Evolutionary conservation across 1,140 invertebrate species (phyloP).

Genomic region (Venustaconcha ellipsiformis): DNA sequence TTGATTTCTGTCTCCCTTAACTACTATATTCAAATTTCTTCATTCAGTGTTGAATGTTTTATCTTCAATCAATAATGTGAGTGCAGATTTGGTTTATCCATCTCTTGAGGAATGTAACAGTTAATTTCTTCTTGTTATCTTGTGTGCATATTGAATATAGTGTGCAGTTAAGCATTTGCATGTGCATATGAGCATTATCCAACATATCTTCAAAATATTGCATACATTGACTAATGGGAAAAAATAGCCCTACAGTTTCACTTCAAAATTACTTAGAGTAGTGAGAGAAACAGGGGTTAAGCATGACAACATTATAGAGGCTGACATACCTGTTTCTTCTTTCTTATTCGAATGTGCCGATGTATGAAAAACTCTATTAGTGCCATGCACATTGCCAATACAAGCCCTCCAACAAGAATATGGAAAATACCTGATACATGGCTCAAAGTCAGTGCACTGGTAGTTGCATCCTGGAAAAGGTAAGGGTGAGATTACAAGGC

Average conservation of each 20-base stretch:
- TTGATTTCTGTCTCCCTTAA: no score
- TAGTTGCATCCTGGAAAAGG: slow-evolving; percentile 43
- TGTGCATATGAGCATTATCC: no score
- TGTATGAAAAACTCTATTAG: slow-evolving; percentile 83
- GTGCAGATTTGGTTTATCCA: no score
- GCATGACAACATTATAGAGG: background rate
- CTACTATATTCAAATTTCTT: no score
- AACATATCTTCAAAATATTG: no score
- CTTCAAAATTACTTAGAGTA: background rate
- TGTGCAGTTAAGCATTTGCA: no score
- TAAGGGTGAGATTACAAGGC: background rate
- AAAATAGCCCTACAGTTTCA: background rate
- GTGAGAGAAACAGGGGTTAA: background rate
- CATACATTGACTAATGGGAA: background rate
- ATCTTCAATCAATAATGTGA: no score
- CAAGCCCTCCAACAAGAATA: slow-evolving; percentile 92
- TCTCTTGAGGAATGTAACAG: no score
- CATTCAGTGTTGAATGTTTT: no score
- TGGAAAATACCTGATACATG: slow-evolving; percentile 99
- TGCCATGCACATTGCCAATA: slow-evolving; percentile 89
- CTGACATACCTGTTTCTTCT: background rate
- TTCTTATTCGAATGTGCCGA: slow-evolving; percentile 17
- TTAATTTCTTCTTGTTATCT: no score
- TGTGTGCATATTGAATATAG: no score
- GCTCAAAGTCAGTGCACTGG: slow-evolving; percentile 77